phyloP scores from a whole-genome alignment of 2,888 invertebrate genomes.

The Ochropleura plecta region DNA sequence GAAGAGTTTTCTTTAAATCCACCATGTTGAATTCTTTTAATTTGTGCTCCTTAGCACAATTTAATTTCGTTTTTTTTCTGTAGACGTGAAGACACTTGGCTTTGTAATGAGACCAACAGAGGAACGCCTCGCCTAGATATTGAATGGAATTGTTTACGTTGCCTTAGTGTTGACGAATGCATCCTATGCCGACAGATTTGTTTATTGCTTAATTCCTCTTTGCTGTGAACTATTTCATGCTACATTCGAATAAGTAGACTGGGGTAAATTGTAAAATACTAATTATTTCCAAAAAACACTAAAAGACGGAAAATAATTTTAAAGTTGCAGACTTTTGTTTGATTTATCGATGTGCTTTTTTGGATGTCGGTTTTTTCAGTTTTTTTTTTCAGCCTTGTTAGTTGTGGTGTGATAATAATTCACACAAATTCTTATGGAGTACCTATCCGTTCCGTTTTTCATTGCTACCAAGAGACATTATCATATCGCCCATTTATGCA shows the following conservation, averaged over 20 bases:
- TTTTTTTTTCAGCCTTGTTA: no score
- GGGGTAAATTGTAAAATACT: neutral
- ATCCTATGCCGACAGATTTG: slow-evolving; percentile 11
- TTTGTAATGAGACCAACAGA: neutral
- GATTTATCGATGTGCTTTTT: no score
- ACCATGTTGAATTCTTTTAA: slow-evolving; percentile 22
- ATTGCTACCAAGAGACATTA: no score
- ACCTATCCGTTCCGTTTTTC: no score
- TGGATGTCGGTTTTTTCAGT: no score
- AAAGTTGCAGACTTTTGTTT: no score
- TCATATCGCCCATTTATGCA: no score
- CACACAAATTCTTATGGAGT: no score
- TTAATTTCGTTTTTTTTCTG: neutral
- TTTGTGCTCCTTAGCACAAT: neutral
- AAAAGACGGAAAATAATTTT: no score
- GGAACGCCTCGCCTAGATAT: neutral
- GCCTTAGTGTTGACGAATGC: slow-evolving; percentile 12
- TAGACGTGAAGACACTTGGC: neutral
- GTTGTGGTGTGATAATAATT: no score
- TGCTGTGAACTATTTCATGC: neutral
- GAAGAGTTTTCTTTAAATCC: neutral
- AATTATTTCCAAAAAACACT: no score
- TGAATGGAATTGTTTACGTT: slow-evolving; percentile 19
- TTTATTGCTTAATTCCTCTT: slow-evolving; percentile 5
- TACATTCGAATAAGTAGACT: neutral